Percentiles rank a stretch among this genome's conserved stretches.
These are phyloP conservation scores for Exephanes ischioxanthus DNA, from an alignment of 2,888 invertebrate genomes.

Conservation along the genomic window DNA sequence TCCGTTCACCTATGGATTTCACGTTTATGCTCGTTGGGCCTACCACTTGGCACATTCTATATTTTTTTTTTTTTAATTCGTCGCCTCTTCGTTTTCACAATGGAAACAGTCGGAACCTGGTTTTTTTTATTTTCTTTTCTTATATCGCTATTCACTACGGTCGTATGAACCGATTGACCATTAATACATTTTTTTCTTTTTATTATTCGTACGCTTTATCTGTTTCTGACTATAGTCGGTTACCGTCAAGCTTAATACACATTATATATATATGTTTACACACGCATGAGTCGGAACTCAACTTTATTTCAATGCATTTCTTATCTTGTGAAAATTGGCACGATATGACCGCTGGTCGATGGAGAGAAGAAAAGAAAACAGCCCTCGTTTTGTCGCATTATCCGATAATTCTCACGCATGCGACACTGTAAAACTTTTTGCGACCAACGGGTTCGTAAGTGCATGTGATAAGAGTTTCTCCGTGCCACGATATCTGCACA, in stretches of 20 bases:
- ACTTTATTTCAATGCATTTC: not conserved
- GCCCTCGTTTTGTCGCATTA: constrained; percentile 50
- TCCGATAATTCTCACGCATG: constrained; percentile 50
- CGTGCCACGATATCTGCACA: constrained; percentile 57
- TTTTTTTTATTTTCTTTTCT: not conserved
- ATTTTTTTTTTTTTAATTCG: not conserved
- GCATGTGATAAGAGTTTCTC: constrained; percentile 42
- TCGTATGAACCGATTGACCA: not conserved
- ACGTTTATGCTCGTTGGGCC: constrained; percentile 34
- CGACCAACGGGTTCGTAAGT: constrained; percentile 52
- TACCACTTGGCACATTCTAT: not conserved
- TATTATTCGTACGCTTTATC: constrained; percentile 16
- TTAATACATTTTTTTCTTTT: constrained; percentile 25
- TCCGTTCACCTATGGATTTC: constrained; percentile 68
- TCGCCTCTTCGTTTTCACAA: constrained; percentile 2
- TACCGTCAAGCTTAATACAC: not conserved
- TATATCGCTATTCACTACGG: not conserved
- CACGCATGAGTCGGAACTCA: not conserved
- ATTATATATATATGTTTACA: not conserved
- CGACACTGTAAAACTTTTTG: constrained; percentile 47
- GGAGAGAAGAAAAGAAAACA: constrained; percentile 22
- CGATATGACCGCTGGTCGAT: not conserved
- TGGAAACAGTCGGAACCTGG: not conserved
- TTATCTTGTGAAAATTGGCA: not conserved
- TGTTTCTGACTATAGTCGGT: constrained; percentile 3